A percentile compares a stretch with the other conserved stretches of the same genome.
Conservation (phyloP, 2,113 vertebrate genomes). For the Vidua chalybeata region DNA sequence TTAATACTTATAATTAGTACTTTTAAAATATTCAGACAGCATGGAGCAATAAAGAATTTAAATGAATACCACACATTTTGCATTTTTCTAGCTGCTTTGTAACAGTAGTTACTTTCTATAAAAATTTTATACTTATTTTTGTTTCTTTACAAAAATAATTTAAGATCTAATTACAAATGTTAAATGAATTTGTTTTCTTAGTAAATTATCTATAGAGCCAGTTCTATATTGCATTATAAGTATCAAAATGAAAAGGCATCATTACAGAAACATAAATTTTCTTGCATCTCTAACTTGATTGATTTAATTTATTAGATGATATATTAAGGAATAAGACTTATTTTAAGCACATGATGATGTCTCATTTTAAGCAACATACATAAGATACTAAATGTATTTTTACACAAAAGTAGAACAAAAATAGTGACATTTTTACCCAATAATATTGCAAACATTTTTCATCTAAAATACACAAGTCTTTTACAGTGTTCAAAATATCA, state of each 20-base stretch:
- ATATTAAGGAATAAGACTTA: neutral
- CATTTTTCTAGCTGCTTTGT: neutral
- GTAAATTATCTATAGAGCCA: neutral
- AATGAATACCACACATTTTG: neutral
- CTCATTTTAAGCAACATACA: neutral
- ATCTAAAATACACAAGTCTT: conserved; percentile 66
- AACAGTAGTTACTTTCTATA: neutral
- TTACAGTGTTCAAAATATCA: conserved; percentile 74
- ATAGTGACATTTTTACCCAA: conserved; percentile 21
- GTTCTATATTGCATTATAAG: neutral
- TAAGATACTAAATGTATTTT: neutral
- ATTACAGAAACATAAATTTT: neutral
- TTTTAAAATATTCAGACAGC: neutral
- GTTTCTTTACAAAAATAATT: neutral
- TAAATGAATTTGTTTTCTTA: neutral
- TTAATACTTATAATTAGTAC: neutral
- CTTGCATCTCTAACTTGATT: conserved; percentile 17
- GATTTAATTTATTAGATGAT: conserved; percentile 15
- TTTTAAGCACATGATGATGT: neutral
- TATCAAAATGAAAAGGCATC: neutral
- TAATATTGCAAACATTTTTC: conserved; percentile 69
- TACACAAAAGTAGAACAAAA: neutral
- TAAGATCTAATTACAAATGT: neutral
- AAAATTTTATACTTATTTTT: fast-evolving
- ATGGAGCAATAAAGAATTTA: neutral